These are phyloP conservation scores for Megastigmus dorsalis DNA, from an alignment of 2,888 invertebrate genomes.

Conservation along the genomic window DNA sequence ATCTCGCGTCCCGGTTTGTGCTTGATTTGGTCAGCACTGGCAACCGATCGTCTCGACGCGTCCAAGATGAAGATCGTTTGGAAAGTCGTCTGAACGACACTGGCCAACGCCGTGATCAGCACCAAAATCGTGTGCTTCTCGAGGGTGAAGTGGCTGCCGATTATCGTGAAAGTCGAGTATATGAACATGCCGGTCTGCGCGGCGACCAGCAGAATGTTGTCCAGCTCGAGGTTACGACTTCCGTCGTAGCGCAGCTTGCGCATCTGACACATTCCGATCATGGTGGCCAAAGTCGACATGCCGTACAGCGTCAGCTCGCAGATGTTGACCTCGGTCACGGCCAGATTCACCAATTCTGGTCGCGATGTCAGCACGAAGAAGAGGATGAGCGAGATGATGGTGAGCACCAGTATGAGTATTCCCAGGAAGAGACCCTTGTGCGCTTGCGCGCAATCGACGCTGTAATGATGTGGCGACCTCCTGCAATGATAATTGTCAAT, in stretches of 20 bases:
- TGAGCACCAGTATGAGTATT: slow-evolving; percentile 89
- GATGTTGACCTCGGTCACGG: slow-evolving; percentile 91
- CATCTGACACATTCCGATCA: slow-evolving; percentile 92
- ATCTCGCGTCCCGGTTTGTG: slow-evolving; percentile 95
- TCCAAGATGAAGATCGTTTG: slow-evolving; percentile 95
- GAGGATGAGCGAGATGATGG: slow-evolving; percentile 92
- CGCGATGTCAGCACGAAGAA: slow-evolving; percentile 92
- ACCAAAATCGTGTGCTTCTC: slow-evolving; percentile 88
- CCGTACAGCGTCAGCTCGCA: slow-evolving; percentile 91
- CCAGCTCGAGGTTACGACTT: slow-evolving; percentile 87
- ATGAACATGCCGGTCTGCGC: slow-evolving; percentile 96
- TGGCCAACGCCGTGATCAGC: slow-evolving; percentile 88
- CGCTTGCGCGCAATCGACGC: slow-evolving; percentile 94
- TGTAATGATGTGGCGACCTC: slow-evolving; percentile 91
- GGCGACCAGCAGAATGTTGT: slow-evolving; percentile 92
- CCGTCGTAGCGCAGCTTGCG: slow-evolving; percentile 90
- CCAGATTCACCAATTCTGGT: slow-evolving; percentile 86
- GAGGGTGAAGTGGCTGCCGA: slow-evolving; percentile 92
- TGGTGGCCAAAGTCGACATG: slow-evolving; percentile 88
- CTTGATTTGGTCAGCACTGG: slow-evolving; percentile 86
- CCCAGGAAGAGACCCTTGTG: slow-evolving; percentile 95
- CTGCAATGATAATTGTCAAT: slow-evolving; percentile 76
- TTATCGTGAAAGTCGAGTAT: slow-evolving; percentile 94
- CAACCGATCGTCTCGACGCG: slow-evolving; percentile 89
- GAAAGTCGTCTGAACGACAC: slow-evolving; percentile 90